Base-by-base conservation (phyloP, 53 echinoderm and acorn worm species). In the Hippasteria phrygiana region DNA sequence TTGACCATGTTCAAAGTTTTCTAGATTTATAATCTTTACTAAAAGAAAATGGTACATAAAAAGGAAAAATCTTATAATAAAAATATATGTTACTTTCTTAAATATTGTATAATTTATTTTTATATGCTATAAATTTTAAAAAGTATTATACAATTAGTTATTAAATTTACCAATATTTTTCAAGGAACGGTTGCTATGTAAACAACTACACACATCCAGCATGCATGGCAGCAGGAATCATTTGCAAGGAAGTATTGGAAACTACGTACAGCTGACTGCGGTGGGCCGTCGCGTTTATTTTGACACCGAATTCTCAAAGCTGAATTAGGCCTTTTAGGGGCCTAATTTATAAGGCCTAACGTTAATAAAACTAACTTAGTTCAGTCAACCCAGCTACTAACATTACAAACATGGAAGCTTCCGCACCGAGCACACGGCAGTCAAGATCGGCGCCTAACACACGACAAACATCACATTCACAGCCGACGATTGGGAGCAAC, bases 401-500 rank as follows among this genome's bases (percentile, higher is more conserved):
- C n/a, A n/a, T n/a, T n/a, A n/a, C n/a, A n/a, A n/a, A n/a, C 28
- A 85, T 50, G 54, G 51, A 69, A 71, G 69, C 17, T 70, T 70
- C 71, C 7, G 71, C 69, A n/a, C 45, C 67, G 10, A 36, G n/a
- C 35, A 51, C 77, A 35, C 53, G 37, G 55, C 82, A 64, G 55
- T 36, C 42, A n/a, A 7, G 33, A 38, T 63, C 87, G 66, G 48
- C 88, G 18, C 53, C 43, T 1, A 38, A 59, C 41, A 71, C 77
- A 5, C 63, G 75, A 1, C 82, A 80, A 48, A 45, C 88, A 41
- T 72, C 87, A 17, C 89, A 82, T 34, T 74, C 92, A 17, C 89
- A 82, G 43, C 79, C 92, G 5, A 73, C 87, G n/a, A 93, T 95
- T 31, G 96, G 93, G 54, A 97, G 98, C 75, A 97, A 97, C 75